Percentiles rank a stretch among this genome's conserved stretches.
phyloP scores from a whole-genome alignment of 2,888 invertebrate species.

The Brachypalpus laphriformis region DNA sequence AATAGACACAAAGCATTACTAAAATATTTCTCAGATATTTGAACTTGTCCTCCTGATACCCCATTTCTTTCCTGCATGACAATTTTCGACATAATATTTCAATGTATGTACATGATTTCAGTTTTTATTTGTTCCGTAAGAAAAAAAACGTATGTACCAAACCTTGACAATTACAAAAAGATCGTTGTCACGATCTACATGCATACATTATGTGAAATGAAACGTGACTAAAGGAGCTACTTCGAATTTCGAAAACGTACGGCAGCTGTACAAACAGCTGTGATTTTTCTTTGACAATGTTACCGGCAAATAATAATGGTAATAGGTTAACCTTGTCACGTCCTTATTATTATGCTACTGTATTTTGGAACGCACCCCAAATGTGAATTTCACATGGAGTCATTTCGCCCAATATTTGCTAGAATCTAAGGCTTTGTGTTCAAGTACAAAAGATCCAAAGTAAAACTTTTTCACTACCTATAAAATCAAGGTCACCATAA shows the following conservation, averaged over 20 bases:
- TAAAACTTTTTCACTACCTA: too few relatives aligned
- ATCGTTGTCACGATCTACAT: conserved; percentile 10
- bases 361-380: not conserved
- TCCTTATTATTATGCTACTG: not conserved
- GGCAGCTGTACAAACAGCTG: not conserved
- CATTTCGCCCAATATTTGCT: not conserved
- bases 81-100: not conserved
- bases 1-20: too few relatives aligned
- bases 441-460: too few relatives aligned
- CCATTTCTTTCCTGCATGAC: not conserved
- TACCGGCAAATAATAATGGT: not conserved
- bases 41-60: not conserved
- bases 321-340: not conserved
- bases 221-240: conserved; percentile 15
- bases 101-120: not conserved
- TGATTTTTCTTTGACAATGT: not conserved
- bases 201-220: conserved; percentile 1
- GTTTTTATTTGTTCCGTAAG: not conserved
- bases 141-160: not conserved
- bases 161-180: not conserved
- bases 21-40: too few relatives aligned
- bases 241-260: not conserved
- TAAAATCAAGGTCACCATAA: not conserved
- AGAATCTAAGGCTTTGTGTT: too few relatives aligned
- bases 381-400: not conserved